phyloP scores from a whole-genome alignment of 2,113 vertebrate genomes.

The Rhombomys opimus region DNA sequence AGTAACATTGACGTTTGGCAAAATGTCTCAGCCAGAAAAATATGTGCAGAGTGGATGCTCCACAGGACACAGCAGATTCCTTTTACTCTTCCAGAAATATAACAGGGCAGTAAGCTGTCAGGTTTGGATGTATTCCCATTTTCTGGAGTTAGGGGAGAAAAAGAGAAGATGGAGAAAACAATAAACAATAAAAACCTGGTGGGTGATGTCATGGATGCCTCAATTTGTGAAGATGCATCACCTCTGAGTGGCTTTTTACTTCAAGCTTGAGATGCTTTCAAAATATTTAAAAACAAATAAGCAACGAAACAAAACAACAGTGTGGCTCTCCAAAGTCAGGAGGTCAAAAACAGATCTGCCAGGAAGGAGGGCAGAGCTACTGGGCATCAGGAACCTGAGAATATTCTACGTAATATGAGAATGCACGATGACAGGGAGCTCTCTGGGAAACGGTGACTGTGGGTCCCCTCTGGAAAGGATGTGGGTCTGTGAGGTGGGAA shows the following conservation, averaged over 20 bases:
- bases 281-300: slow-evolving; percentile 43
- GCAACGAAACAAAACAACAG: slow-evolving; percentile 38
- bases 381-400: neutral
- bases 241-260: slow-evolving; percentile 57
- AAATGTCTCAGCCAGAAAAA: slow-evolving; percentile 71
- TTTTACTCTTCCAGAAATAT: slow-evolving; percentile 81
- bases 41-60: slow-evolving; percentile 63
- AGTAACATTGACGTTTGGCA: slow-evolving; percentile 77
- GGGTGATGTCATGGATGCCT: slow-evolving; percentile 53
- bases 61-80: slow-evolving; percentile 74
- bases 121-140: slow-evolving; percentile 57
- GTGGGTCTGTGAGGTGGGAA: neutral
- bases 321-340: slow-evolving; percentile 11
- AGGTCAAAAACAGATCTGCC: slow-evolving; percentile 16
- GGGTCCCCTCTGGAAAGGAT: neutral
- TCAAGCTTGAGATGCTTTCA: slow-evolving; percentile 67
- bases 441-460: neutral
- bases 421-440: neutral
- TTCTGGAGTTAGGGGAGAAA: slow-evolving; percentile 18
- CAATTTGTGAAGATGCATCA: slow-evolving; percentile 53
- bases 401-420: accelerated
- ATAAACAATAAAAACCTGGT: slow-evolving; percentile 62
- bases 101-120: slow-evolving; percentile 51
- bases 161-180: neutral
- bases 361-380: neutral